Conservation (phyloP, 2,797 vertebrate species). For the Vespertilio murinus region DNA sequence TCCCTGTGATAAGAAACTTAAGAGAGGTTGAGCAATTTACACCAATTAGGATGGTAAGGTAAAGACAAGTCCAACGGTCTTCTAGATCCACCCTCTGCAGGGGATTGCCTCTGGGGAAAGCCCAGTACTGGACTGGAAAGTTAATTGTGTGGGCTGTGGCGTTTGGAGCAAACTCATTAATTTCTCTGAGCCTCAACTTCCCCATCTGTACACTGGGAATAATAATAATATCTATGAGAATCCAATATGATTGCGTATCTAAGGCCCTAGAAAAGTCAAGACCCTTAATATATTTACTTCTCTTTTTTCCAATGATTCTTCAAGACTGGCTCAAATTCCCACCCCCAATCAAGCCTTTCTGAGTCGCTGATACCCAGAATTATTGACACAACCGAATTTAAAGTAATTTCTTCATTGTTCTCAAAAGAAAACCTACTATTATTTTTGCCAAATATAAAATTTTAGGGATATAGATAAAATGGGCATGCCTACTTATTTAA, state of each 20-base stretch:
- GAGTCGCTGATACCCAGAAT: background rate
- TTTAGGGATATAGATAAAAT: background rate
- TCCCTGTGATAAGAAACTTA: background rate
- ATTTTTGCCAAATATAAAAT: conserved; percentile 30
- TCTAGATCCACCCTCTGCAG: background rate
- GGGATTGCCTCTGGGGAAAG: background rate
- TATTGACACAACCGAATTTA: background rate
- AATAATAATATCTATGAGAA: background rate
- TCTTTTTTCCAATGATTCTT: background rate
- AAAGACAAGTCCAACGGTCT: background rate
- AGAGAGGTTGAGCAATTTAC: background rate
- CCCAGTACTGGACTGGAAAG: background rate
- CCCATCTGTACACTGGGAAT: background rate
- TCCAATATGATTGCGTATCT: background rate
- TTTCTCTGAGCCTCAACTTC: conserved; percentile 1
- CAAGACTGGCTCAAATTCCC: background rate
- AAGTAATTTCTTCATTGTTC: background rate
- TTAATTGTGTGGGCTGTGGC: background rate
- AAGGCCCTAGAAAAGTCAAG: background rate
- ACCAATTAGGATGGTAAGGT: background rate
- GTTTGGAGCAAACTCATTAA: background rate
- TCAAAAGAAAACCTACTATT: background rate
- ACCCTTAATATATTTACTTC: background rate
- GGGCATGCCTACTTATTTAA: background rate
- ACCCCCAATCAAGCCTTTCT: background rate